Percentiles rank a stretch among this genome's conserved stretches.
These are phyloP conservation scores for Notocelia uddmanniana DNA, from an alignment of 2,888 invertebrate genomes.

Conservation along the genomic window DNA sequence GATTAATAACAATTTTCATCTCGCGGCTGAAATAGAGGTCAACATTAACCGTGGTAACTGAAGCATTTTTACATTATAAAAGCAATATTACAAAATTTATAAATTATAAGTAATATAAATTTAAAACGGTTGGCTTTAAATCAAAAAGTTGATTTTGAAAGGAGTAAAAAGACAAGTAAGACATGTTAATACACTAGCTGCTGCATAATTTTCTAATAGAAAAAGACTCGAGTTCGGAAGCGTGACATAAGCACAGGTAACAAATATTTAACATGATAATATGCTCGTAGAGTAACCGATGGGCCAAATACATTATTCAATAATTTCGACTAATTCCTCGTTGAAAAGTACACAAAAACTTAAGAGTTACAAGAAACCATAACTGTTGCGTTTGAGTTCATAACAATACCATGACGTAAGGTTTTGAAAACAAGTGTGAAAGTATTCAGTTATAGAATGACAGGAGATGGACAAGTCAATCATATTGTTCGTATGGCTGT, in stretches of 20 bases:
- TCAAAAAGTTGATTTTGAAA: constrained; percentile 12
- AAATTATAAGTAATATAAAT: too few species aligned
- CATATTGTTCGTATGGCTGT: constrained; percentile 30
- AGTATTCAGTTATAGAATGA: constrained; percentile 41
- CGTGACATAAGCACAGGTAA: constrained; percentile 21
- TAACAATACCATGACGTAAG: constrained; percentile 37
- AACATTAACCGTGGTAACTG: constrained; percentile 29
- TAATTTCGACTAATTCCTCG: constrained; percentile 10
- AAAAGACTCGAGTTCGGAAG: constrained; percentile 13
- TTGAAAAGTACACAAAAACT: constrained; percentile 30
- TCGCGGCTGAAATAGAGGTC: constrained; percentile 14
- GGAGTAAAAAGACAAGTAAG: not conserved
- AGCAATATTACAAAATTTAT: constrained; percentile 9
- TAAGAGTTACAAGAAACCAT: constrained; percentile 30
- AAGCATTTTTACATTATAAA: constrained; percentile 22
- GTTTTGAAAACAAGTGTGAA: constrained; percentile 37
- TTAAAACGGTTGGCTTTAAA: not conserved
- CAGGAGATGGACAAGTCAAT: constrained; percentile 43
- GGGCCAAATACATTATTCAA: constrained; percentile 39
- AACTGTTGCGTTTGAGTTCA: constrained; percentile 1
- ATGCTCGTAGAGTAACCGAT: constrained; percentile 29
- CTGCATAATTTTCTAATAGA: constrained; percentile 33
- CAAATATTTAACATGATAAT: constrained; percentile 40
- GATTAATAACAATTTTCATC: constrained; percentile 21
- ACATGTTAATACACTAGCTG: constrained; percentile 1